Evolutionary conservation across 2,888 invertebrate genomes (phyloP).

Genomic region (Eutolmus rufibarbis): DNA sequence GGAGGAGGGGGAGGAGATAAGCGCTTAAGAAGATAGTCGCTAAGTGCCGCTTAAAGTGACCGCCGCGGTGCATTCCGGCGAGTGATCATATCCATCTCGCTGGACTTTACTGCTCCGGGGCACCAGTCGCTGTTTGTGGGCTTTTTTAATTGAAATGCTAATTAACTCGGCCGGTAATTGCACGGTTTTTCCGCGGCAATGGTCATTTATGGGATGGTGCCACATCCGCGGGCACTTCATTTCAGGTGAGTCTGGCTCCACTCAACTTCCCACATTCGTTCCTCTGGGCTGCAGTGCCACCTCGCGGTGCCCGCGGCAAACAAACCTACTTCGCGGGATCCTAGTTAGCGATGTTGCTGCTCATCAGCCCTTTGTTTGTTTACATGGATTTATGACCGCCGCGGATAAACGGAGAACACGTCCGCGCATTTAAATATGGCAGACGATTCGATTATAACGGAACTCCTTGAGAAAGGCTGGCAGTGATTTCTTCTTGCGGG

Average conservation of each 20-base stretch:
- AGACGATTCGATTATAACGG: not conserved
- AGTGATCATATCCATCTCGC: not conserved
- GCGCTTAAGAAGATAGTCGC: slow-evolving; percentile 13
- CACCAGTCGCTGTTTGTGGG: not conserved
- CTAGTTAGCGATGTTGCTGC: not conserved
- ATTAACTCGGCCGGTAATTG: not conserved
- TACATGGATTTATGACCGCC: slow-evolving; percentile 13
- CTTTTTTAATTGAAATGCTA: slow-evolving; percentile 17
- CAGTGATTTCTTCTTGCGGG: not conserved
- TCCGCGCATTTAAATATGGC: not conserved
- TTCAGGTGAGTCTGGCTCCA: not conserved
- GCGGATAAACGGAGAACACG: not conserved
- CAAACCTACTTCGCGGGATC: not conserved
- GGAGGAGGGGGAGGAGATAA: slow-evolving; percentile 8
- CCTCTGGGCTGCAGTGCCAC: not conserved
- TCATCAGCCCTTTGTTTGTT: slow-evolving; percentile 6
- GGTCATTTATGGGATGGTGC: slow-evolving; percentile 8
- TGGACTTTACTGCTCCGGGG: not conserved
- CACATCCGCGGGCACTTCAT: not conserved
- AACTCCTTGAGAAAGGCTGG: not conserved
- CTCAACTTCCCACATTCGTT: not conserved
- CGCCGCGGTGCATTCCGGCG: not conserved
- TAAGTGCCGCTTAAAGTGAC: slow-evolving; percentile 15
- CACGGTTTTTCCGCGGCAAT: not conserved
- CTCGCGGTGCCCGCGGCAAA: not conserved